Percentiles rank a stretch among this genome's conserved stretches.
Conservation (phyloP, 2,888 invertebrate species). For the Stegana nigrithorax region DNA sequence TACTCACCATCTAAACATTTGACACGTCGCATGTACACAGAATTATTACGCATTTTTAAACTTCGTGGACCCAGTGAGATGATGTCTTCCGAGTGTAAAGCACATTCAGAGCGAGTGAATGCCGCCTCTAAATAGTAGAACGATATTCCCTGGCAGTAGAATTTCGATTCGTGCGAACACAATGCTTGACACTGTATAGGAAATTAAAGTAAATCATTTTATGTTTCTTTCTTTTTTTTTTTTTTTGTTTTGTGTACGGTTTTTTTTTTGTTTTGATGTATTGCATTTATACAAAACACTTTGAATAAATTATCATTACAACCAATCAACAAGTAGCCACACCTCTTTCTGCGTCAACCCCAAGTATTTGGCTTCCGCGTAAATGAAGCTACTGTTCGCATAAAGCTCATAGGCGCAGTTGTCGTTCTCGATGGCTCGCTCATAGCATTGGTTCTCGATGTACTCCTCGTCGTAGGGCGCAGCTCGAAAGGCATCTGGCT, state of each 20-base stretch:
- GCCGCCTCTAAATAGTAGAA: conserved; percentile 56
- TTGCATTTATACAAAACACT: no score
- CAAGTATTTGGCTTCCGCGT: conserved; percentile 69
- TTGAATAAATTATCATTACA: neutral
- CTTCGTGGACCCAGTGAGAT: conserved; percentile 82
- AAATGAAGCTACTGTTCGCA: conserved; percentile 76
- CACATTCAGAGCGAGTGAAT: conserved; percentile 70
- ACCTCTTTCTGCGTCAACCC: conserved; percentile 68
- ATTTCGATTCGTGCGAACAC: conserved; percentile 75
- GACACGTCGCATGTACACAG: conserved; percentile 83
- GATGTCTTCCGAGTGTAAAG: conserved; percentile 85
- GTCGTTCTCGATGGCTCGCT: conserved; percentile 71
- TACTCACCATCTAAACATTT: conserved; percentile 85
- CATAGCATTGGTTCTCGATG: conserved; percentile 84
- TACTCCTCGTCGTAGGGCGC: conserved; percentile 83
- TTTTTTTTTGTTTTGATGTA: no score
- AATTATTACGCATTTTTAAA: conserved; percentile 72
- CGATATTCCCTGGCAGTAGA: conserved; percentile 81
- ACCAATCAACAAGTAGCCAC: conserved; percentile 34
- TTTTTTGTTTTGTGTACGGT: no score
- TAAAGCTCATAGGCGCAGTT: conserved; percentile 84
- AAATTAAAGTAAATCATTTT: neutral
- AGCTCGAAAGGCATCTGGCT: conserved; percentile 82
- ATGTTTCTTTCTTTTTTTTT: neutral
- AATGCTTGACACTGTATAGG: conserved; percentile 71